Percentiles rank a stretch among this genome's conserved stretches.
Conservation (phyloP, 2,888 invertebrate genomes). For the Eupithecia inturbata region DNA sequence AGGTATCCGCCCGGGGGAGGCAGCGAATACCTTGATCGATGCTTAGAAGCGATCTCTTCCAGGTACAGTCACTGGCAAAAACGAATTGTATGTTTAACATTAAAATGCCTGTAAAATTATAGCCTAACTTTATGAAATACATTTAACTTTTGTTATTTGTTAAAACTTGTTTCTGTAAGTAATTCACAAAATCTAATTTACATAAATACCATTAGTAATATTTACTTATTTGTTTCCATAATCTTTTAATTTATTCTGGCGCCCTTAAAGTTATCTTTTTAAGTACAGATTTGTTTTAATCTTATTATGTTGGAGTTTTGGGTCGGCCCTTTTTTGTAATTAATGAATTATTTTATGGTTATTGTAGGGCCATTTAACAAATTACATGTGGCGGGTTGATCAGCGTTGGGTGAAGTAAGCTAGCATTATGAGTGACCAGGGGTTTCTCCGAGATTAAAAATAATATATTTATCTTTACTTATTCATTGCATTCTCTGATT, state of each 20-base stretch:
- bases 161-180: neutral
- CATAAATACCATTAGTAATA: slow-evolving; percentile 43
- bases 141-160: neutral
- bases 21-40: too few species aligned
- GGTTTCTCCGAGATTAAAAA: neutral
- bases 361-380: slow-evolving; percentile 41
- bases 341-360: slow-evolving; percentile 52
- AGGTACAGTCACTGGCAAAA: neutral
- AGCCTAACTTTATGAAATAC: neutral
- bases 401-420: neutral
- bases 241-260: slow-evolving; percentile 56
- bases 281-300: slow-evolving; percentile 50
- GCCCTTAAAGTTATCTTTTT: slow-evolving; percentile 46
- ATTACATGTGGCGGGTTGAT: slow-evolving; percentile 20
- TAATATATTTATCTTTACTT: neutral
- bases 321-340: slow-evolving; percentile 48
- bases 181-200: slow-evolving; percentile 42
- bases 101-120: too few species aligned
- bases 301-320: slow-evolving; percentile 52
- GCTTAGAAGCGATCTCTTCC: neutral
- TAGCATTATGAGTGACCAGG: neutral
- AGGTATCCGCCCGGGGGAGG: too few species aligned
- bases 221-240: slow-evolving; percentile 46
- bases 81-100: neutral
- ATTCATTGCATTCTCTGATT: too few species aligned